These are phyloP conservation scores for Henricia sp. DNA, from an alignment of 53 echinoderm and acorn worm species.

Conservation along the genomic window DNA sequence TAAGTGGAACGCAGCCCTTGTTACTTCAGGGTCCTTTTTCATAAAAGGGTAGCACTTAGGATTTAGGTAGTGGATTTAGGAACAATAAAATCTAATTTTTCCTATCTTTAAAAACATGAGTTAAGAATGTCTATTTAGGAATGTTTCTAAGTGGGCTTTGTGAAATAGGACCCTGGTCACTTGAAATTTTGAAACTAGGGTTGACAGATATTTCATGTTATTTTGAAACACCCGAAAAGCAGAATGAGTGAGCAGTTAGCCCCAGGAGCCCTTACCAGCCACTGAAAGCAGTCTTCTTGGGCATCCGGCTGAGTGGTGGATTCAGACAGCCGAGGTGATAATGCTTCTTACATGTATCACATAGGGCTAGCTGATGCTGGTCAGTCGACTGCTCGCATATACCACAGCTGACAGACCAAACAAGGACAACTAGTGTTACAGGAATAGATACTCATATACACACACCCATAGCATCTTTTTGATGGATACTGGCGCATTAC, in stretches of 20 bases:
- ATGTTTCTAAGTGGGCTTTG: too few relatives aligned
- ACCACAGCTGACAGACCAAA: slow-evolving; percentile 75
- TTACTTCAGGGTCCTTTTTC: not conserved
- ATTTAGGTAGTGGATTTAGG: too few relatives aligned
- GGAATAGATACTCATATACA: too few relatives aligned
- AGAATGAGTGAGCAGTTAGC: slow-evolving; percentile 70
- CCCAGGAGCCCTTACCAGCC: slow-evolving; percentile 78
- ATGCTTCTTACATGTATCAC: slow-evolving; percentile 96
- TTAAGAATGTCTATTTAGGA: too few relatives aligned
- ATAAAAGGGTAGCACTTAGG: not conserved
- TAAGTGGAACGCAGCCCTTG: too few relatives aligned
- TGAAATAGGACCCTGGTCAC: too few relatives aligned
- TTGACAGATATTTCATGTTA: slow-evolving; percentile 77
- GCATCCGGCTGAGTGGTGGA: slow-evolving; percentile 94
- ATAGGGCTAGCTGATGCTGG: slow-evolving; percentile 86
- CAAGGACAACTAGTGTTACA: not conserved
- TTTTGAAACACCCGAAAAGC: slow-evolving; percentile 87
- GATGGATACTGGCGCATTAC: too few relatives aligned
- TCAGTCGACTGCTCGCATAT: slow-evolving; percentile 91
- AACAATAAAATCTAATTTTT: too few relatives aligned
- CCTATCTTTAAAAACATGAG: too few relatives aligned
- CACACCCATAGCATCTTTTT: too few relatives aligned
- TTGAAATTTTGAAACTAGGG: too few relatives aligned
- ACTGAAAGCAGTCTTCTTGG: slow-evolving; percentile 98
- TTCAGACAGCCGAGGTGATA: slow-evolving; percentile 96